These are phyloP conservation scores for Sebastes fasciatus DNA, from an alignment of 2,113 vertebrate species.

Conservation along the genomic window DNA sequence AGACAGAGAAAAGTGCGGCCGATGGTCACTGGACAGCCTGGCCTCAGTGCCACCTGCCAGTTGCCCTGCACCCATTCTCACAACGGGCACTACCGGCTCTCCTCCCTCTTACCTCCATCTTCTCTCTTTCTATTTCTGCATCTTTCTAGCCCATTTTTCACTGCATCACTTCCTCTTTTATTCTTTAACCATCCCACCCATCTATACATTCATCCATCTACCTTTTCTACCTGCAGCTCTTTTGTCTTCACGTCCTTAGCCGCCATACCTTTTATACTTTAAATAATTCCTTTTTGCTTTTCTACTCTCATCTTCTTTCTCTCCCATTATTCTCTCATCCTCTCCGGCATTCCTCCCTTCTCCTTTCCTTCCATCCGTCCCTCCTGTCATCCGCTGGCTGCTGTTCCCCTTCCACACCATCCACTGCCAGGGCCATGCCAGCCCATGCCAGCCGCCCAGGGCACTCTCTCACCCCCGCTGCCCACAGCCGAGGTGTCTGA, in stretches of 20 bases:
- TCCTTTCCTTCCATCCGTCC: conserved; percentile 14
- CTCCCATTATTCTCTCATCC: not conserved
- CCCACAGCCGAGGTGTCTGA: conserved; percentile 76
- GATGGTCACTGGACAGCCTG: conserved; percentile 78
- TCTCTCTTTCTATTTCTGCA: conserved; percentile 37
- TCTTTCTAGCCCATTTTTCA: conserved; percentile 1
- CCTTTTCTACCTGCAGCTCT: not conserved
- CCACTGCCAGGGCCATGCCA: conserved; percentile 63
- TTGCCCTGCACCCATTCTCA: conserved; percentile 69
- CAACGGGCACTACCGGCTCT: conserved; percentile 64
- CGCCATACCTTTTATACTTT: not conserved
- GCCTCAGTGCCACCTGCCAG: conserved; percentile 74
- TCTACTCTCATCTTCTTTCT: not conserved
- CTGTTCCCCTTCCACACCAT: conserved; percentile 59
- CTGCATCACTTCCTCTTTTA: conserved; percentile 8
- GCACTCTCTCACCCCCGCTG: conserved; percentile 77
- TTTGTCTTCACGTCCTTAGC: not conserved
- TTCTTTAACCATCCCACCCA: not conserved
- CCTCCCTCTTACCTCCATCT: conserved; percentile 31
- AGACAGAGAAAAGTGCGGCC: conserved; percentile 43
- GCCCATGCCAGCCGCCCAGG: conserved; percentile 76
- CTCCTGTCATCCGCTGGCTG: conserved; percentile 65
- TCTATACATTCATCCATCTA: not conserved
- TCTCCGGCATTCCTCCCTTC: conserved; percentile 21
- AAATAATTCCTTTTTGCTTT: not conserved